These are phyloP conservation scores for Megastigmus dorsalis DNA, from an alignment of 2,888 invertebrate genomes.

Conservation along the genomic window DNA sequence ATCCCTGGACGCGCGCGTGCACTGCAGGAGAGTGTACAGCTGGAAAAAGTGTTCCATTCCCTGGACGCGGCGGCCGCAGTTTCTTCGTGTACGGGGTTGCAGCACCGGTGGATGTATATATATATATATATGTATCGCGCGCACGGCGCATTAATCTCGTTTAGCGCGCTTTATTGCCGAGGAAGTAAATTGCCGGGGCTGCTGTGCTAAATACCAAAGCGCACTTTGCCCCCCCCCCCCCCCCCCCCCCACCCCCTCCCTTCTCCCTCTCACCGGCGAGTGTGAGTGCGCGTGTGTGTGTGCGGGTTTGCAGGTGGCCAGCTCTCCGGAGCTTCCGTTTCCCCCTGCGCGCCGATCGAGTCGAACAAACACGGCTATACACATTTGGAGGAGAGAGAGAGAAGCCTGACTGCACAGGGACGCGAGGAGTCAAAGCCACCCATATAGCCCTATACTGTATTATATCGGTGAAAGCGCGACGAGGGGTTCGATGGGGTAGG, in stretches of 20 bases:
- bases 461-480: not conserved
- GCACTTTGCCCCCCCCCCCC: no score
- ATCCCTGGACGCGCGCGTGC: not conserved
- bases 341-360: not conserved
- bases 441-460: no score
- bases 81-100: conserved; percentile 21
- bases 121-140: conserved; percentile 41
- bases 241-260: no score
- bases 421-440: not conserved
- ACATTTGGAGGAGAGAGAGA: not conserved
- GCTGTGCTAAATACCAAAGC: conserved; percentile 69
- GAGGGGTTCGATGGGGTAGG: not conserved
- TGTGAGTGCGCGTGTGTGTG: no score
- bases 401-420: conserved; percentile 7
- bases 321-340: no score
- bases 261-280: no score
- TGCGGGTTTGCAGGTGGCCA: not conserved
- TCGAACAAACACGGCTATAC: conserved; percentile 5
- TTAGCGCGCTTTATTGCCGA: conserved; percentile 68
- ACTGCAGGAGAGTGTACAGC: not conserved
- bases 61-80: conserved; percentile 6
- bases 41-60: conserved; percentile 23
- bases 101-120: no score
- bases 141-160: conserved; percentile 67
- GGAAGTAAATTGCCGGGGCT: conserved; percentile 67